Base-by-base conservation (phyloP, 1,140 invertebrate genomes). In the Lethocerus indicus region DNA sequence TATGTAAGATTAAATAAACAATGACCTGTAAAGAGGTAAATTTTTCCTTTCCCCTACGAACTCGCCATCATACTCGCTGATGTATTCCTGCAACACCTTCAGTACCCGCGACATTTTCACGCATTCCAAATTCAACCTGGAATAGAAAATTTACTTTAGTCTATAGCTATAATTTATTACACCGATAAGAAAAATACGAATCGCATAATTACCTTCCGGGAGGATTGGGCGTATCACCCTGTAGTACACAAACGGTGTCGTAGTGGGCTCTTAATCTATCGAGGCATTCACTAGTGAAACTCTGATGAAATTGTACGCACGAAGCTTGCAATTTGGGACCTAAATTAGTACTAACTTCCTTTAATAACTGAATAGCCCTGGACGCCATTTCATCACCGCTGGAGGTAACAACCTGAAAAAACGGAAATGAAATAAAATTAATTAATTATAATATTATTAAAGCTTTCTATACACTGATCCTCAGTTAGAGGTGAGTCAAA, bases 21-120 rank as follows among this genome's bases (percentile, higher is more conserved):
- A n/a, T n/a, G 29, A 85, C 77, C 84, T 80, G 60, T 85, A 82
- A 41, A 93, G 74, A 24, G 89, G 88, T 55, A 95, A 68, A 60
- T 91, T 84, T 58, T 83, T 81, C 52, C 93, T 73, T 63, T 97
- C 92, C 9, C 86, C 83, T 23, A 79, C 78, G 68, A 88, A 96
- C 49, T 86, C 81, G 49, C 81, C 79, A 71, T 98, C 93, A 72
- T 91, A 96, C 67, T 97, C 91, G 52, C 81, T 85, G 48, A 98
- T 81, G 63, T 97, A 97, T 69, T 96, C 91, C 59, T 88, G 82
- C 52, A 97, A 74, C 57, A 95, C 90, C 69, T 89, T 87, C 60
- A 97, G 76, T 21, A 97, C 85, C 51, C 92, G 76, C 63, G 90
- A 92, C 79, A 95, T 89, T 65, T 85, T 80, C 41, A 83, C 77